These are phyloP conservation scores for Zygaena filipendulae DNA, from an alignment of 2,888 invertebrate species.

Conservation along the genomic window DNA sequence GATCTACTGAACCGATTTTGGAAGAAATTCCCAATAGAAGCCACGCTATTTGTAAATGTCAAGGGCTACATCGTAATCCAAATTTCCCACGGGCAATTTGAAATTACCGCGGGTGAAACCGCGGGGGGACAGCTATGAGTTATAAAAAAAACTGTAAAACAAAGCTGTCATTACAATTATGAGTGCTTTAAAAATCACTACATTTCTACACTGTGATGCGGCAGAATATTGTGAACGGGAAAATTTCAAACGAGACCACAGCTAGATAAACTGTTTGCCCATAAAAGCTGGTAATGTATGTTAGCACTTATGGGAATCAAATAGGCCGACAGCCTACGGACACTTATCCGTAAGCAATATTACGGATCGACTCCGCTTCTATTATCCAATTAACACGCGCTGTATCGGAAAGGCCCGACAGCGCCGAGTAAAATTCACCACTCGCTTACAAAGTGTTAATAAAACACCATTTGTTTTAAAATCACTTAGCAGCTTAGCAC, in stretches of 20 bases:
- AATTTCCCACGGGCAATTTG: no score
- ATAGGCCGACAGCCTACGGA: slow-evolving; percentile 4
- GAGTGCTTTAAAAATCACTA: no score
- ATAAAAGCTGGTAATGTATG: slow-evolving; percentile 24
- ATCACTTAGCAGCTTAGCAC: slow-evolving; percentile 24
- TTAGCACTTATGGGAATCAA: slow-evolving; percentile 18
- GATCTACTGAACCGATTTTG: no score
- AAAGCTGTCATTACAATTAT: no score
- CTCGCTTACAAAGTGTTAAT: slow-evolving; percentile 11
- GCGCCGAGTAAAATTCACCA: slow-evolving; percentile 26
- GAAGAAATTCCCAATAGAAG: no score
- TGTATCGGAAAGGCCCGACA: slow-evolving; percentile 24
- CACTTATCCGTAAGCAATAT: background rate
- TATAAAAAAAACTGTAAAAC: no score
- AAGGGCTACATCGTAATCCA: no score
- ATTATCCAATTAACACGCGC: slow-evolving; percentile 33
- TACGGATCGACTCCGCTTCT: slow-evolving; percentile 12
- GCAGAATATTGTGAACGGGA: no score
- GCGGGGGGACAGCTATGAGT: no score
- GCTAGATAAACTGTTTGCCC: slow-evolving; percentile 20
- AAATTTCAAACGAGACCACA: slow-evolving; percentile 4
- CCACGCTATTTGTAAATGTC: no score
- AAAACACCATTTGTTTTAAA: slow-evolving; percentile 25
- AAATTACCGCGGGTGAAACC: no score
- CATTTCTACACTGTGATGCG: no score